A percentile compares a stretch with the other conserved stretches of the same genome.
phyloP scores from a whole-genome alignment of 2,797 vertebrate species.

The Chelmon rostratus region DNA sequence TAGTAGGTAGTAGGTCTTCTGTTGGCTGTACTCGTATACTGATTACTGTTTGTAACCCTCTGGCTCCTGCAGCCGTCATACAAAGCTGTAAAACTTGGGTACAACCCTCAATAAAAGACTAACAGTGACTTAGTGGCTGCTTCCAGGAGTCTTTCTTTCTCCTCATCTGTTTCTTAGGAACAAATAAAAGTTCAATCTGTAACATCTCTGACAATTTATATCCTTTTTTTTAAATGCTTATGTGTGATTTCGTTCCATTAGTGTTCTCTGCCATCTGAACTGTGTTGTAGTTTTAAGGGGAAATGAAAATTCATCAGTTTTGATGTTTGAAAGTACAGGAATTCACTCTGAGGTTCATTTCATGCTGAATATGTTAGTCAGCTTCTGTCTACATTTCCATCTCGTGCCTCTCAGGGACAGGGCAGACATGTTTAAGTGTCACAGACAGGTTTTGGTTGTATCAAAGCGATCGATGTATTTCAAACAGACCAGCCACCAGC shows the following conservation, averaged over 20 bases:
- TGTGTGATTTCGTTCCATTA: neutral
- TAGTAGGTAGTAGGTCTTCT: conserved; percentile 87
- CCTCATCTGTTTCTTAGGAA: neutral
- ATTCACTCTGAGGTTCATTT: neutral
- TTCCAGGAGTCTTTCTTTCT: conserved; percentile 28
- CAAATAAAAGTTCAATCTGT: neutral
- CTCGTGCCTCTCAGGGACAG: neutral
- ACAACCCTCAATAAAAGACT: conserved; percentile 91
- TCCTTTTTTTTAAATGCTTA: neutral
- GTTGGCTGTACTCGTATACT: conserved; percentile 90
- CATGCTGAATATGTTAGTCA: neutral
- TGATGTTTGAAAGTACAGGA: neutral
- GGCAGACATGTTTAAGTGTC: neutral
- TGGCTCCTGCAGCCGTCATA: conserved; percentile 85
- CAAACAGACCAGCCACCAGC: too few species aligned
- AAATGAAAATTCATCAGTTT: too few species aligned
- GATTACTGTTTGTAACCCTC: conserved; percentile 90
- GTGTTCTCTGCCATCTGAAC: neutral
- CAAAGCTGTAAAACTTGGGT: conserved; percentile 91
- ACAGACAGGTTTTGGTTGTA: too few species aligned
- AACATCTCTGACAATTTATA: neutral
- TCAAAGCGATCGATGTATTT: neutral
- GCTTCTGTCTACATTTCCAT: neutral
- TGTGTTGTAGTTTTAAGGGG: too few species aligned
- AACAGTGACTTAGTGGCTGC: conserved; percentile 70